A percentile compares a stretch with the other conserved stretches of the same genome.
These are phyloP conservation scores for Sebastes matsubarae DNA, from an alignment of 2,797 vertebrate genomes.

Conservation along the genomic window DNA sequence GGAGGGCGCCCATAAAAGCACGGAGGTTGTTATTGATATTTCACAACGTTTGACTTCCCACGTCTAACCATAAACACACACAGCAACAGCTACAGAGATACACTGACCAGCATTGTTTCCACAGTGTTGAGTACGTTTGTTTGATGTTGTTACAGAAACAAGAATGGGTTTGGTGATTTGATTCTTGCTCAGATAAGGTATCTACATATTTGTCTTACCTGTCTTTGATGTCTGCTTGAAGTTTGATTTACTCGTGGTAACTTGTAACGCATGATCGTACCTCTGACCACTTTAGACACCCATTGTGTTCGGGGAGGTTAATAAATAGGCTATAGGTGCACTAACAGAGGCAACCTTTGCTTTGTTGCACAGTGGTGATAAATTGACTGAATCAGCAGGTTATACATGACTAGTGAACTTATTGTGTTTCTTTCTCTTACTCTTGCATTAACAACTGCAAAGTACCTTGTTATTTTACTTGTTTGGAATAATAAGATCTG, in stretches of 20 bases:
- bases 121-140: not conserved
- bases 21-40: not conserved
- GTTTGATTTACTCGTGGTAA: not conserved
- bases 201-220: not conserved
- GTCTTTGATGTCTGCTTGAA: not conserved
- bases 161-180: not conserved
- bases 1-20: not conserved
- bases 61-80: not conserved
- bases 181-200: not conserved
- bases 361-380: not conserved
- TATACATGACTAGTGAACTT: not conserved
- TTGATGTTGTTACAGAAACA: not conserved
- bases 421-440: not conserved
- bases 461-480: not conserved
- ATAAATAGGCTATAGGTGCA: not conserved
- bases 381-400: not conserved
- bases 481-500: not conserved
- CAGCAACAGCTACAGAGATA: not conserved
- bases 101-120: not conserved
- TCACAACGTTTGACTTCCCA: not conserved
- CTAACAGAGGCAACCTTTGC: not conserved
- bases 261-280: not conserved
- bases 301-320: constrained; percentile 2
- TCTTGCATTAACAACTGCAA: not conserved
- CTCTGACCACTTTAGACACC: not conserved